phyloP scores from a whole-genome alignment of 1,140 invertebrate species.

The Mercenaria mercenaria region DNA sequence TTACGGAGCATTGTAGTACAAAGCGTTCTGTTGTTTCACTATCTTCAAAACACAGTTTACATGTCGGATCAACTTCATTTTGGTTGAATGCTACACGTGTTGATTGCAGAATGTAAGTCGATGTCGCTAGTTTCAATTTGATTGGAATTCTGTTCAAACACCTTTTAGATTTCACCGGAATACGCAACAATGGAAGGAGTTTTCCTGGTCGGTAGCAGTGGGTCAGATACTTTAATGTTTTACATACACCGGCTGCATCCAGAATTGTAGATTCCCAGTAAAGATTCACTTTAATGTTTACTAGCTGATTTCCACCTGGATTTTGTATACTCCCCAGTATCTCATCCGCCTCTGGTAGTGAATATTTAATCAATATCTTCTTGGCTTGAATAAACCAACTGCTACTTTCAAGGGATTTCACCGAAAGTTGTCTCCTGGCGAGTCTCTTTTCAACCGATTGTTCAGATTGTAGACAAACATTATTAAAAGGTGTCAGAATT shows the following conservation, averaged over 20 bases:
- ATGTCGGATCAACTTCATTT: neutral
- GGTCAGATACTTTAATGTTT: neutral
- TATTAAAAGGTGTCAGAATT: neutral
- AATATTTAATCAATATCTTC: neutral
- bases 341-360: neutral
- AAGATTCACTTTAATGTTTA: neutral
- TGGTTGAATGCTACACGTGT: too few relatives aligned
- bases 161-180: neutral
- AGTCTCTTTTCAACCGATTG: neutral
- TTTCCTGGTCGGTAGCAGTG: neutral
- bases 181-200: neutral
- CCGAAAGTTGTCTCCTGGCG: neutral
- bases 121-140: neutral
- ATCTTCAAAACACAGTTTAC: neutral
- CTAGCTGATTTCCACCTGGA: neutral
- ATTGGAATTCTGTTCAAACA: too few relatives aligned
- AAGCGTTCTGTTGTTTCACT: neutral
- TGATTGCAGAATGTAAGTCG: neutral
- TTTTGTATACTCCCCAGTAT: neutral
- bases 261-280: neutral
- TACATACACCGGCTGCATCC: neutral
- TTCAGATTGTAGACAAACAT: neutral
- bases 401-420: neutral
- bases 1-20: neutral
- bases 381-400: slow-evolving; percentile 25